These are phyloP conservation scores for Macroramphosus scolopax DNA, from an alignment of 2,797 vertebrate species.

Conservation along the genomic window DNA sequence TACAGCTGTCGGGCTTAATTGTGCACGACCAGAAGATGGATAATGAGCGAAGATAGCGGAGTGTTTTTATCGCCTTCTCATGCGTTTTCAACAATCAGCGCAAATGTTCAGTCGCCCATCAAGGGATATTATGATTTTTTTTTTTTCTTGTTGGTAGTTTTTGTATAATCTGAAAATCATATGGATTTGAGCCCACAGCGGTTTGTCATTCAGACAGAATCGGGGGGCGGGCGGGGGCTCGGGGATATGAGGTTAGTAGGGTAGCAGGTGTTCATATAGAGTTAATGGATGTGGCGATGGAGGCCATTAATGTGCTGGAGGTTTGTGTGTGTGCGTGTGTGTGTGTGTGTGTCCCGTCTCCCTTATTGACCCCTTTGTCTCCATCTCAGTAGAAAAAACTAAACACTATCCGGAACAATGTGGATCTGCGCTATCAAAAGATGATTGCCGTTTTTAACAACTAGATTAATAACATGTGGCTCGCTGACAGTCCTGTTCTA, in stretches of 20 bases:
- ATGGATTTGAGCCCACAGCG: slow-evolving; percentile 10
- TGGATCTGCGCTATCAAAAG: background rate
- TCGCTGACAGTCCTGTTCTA: slow-evolving; percentile 1
- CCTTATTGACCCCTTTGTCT: slow-evolving; percentile 12
- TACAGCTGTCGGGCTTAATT: slow-evolving; percentile 66
- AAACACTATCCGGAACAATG: slow-evolving; percentile 4
- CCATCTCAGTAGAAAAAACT: slow-evolving; percentile 7
- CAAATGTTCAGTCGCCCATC: slow-evolving; percentile 13
- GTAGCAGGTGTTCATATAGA: slow-evolving; percentile 72
- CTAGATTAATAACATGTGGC: slow-evolving; percentile 9
- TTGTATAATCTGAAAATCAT: slow-evolving; percentile 1
- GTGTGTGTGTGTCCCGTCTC: background rate
- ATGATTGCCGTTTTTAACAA: slow-evolving; percentile 12
- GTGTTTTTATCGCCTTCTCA: slow-evolving; percentile 31
- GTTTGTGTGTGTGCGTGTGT: slow-evolving; percentile 3
- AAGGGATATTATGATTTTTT: slow-evolving; percentile 12
- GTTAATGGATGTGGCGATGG: slow-evolving; percentile 61
- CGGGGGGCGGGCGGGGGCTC: slow-evolving; percentile 14
- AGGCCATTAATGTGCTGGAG: slow-evolving; percentile 39
- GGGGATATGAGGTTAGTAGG: slow-evolving; percentile 42
- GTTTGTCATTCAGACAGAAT: slow-evolving; percentile 44
- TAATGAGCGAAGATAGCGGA: slow-evolving; percentile 55
- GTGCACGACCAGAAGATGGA: slow-evolving; percentile 56
- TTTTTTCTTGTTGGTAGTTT: background rate
- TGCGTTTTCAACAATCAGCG: slow-evolving; percentile 44